Evolutionary conservation across 2,113 vertebrate species (phyloP).

Genomic region (Sisor rabdophorus): DNA sequence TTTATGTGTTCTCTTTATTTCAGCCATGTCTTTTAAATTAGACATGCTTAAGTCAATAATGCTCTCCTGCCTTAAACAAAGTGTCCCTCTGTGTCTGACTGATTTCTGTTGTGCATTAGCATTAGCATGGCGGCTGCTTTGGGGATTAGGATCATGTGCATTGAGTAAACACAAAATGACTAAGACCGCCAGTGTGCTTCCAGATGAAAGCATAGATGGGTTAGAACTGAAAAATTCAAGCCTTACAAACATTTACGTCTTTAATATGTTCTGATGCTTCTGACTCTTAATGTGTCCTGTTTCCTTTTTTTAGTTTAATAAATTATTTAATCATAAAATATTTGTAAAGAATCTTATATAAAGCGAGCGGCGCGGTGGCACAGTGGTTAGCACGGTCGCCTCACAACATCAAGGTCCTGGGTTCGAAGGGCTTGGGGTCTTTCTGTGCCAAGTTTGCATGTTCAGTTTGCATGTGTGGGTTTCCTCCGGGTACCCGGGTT

Average conservation of each 20-base stretch:
- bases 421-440: too few species aligned
- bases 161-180: slow-evolving; percentile 1
- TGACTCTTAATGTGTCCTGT: background rate
- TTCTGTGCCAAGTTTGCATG: too few species aligned
- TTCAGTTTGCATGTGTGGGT: too few species aligned
- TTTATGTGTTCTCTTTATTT: background rate
- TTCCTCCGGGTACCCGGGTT: too few species aligned
- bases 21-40: background rate
- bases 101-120: background rate
- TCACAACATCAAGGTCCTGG: too few species aligned
- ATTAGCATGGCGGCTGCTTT: slow-evolving; percentile 5
- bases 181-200: background rate
- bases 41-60: background rate
- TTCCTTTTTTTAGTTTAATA: background rate
- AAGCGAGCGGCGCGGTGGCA: too few species aligned
- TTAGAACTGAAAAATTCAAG: background rate
- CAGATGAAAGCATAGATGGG: background rate
- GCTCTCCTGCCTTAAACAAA: background rate
- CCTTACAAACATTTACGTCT: background rate
- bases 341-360: background rate
- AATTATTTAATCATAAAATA: slow-evolving; percentile 10
- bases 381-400: too few species aligned
- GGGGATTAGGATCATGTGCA: slow-evolving; percentile 14
- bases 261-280: background rate
- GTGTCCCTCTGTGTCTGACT: background rate